phyloP scores from a whole-genome alignment of 2,113 vertebrate species.

The Corydoras sp. region DNA sequence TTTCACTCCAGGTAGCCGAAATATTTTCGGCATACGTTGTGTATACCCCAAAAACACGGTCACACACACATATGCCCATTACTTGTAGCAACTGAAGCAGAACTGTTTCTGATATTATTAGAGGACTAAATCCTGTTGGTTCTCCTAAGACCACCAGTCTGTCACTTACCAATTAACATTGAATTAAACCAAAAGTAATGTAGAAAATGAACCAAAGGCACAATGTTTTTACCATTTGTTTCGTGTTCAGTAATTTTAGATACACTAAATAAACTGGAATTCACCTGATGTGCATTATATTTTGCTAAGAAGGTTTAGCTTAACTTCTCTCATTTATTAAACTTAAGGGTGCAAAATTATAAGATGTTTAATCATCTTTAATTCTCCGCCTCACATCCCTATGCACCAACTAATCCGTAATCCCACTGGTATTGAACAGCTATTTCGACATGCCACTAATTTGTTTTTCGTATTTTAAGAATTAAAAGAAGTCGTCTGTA shows the following conservation, averaged over 20 bases:
- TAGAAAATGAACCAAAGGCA: neutral
- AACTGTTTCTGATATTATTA: slow-evolving; percentile 13
- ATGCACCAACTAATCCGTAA: slow-evolving; percentile 56
- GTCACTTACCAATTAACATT: slow-evolving; percentile 13
- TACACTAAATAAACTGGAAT: neutral
- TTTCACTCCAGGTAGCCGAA: slow-evolving; percentile 21
- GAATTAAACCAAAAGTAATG: slow-evolving; percentile 22
- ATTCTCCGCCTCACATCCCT: slow-evolving; percentile 58
- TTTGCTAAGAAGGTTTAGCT: too few species aligned
- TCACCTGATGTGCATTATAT: too few species aligned
- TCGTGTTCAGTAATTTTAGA: neutral
- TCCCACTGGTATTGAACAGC: slow-evolving; percentile 43
- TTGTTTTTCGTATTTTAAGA: slow-evolving; percentile 1
- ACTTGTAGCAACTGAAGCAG: slow-evolving; percentile 7
- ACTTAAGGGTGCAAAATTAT: slow-evolving; percentile 45
- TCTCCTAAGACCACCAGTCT: neutral
- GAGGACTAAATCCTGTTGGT: neutral
- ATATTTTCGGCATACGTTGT: neutral
- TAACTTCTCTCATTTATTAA: slow-evolving; percentile 1
- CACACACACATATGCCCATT: neutral
- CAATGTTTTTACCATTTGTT: neutral
- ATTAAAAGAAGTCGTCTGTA: slow-evolving; percentile 3
- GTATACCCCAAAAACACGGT: slow-evolving; percentile 1
- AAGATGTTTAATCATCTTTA: slow-evolving; percentile 61
- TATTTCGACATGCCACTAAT: slow-evolving; percentile 21